Evolutionary conservation across 1,140 invertebrate genomes (phyloP).

Genomic region (Helicorthomorpha holstii): DNA sequence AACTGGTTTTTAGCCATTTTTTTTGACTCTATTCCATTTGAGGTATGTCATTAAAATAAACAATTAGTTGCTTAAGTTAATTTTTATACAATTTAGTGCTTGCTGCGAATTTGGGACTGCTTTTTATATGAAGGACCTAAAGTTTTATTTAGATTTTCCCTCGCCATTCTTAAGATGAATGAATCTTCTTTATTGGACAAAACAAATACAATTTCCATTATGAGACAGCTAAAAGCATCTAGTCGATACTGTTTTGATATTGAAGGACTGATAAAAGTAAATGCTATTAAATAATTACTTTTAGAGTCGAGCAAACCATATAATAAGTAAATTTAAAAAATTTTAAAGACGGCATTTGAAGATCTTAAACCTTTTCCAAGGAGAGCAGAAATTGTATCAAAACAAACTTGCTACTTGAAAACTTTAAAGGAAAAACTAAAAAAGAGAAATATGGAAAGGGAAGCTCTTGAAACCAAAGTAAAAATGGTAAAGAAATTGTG

Average conservation of each 20-base stretch:
- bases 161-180: slow-evolving; percentile 25
- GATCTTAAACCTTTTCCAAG: slow-evolving; percentile 32
- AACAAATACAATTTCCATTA: slow-evolving; percentile 30
- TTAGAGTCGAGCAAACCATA: too few species aligned
- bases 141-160: slow-evolving; percentile 23
- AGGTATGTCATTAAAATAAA: slow-evolving; percentile 20
- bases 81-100: slow-evolving; percentile 27
- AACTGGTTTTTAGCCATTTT: slow-evolving; percentile 38
- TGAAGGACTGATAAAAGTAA: slow-evolving; percentile 31
- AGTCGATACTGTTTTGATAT: slow-evolving; percentile 31
- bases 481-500: slow-evolving; percentile 17
- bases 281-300: not conserved
- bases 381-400: slow-evolving; percentile 25
- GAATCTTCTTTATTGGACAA: slow-evolving; percentile 27
- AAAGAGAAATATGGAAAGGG: slow-evolving; percentile 21
- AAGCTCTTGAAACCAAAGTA: slow-evolving; percentile 19
- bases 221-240: slow-evolving; percentile 33
- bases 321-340: too few species aligned
- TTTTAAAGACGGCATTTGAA: slow-evolving; percentile 29
- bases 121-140: slow-evolving; percentile 32
- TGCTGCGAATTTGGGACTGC: slow-evolving; percentile 33
- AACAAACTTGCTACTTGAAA: slow-evolving; percentile 30
- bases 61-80: not conserved
- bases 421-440: slow-evolving; percentile 29
- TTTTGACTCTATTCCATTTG: slow-evolving; percentile 35